Evolutionary conservation across 2,797 vertebrate genomes (phyloP).

Genomic region (Echeneis naucrates): DNA sequence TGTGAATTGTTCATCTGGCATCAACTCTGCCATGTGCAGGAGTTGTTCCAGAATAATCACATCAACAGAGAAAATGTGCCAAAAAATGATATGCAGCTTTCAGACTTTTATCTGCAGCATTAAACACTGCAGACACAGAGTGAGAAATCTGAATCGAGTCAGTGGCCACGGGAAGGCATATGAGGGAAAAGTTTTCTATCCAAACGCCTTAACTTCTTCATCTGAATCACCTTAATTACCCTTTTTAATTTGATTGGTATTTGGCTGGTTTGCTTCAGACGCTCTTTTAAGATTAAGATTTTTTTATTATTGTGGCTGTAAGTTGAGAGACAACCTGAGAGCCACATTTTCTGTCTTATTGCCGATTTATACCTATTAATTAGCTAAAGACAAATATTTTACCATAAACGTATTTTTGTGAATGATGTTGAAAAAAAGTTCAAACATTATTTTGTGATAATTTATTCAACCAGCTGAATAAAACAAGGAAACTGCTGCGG

Average conservation of each 20-base stretch:
- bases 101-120: conserved; percentile 26
- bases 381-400: not conserved
- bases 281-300: too few relatives aligned
- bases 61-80: conserved; percentile 38
- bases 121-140: conserved; percentile 28
- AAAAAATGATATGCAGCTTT: conserved; percentile 43
- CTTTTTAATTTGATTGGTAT: not conserved
- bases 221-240: not conserved
- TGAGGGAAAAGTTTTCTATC: not conserved
- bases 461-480: not conserved
- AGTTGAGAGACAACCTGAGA: not conserved
- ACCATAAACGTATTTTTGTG: not conserved
- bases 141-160: conserved; percentile 23
- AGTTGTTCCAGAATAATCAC: conserved; percentile 60
- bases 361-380: too few relatives aligned
- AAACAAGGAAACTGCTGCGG: not conserved
- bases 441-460: not conserved
- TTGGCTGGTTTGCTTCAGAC: not conserved
- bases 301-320: not conserved
- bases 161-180: not conserved
- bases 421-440: not conserved
- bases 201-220: not conserved
- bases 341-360: not conserved
- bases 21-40: conserved; percentile 57
- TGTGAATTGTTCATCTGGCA: conserved; percentile 57